A percentile compares a stretch with the other conserved stretches of the same genome.
Conservation (phyloP, 2,888 invertebrate species). For the Zygogramma bicolorata region DNA sequence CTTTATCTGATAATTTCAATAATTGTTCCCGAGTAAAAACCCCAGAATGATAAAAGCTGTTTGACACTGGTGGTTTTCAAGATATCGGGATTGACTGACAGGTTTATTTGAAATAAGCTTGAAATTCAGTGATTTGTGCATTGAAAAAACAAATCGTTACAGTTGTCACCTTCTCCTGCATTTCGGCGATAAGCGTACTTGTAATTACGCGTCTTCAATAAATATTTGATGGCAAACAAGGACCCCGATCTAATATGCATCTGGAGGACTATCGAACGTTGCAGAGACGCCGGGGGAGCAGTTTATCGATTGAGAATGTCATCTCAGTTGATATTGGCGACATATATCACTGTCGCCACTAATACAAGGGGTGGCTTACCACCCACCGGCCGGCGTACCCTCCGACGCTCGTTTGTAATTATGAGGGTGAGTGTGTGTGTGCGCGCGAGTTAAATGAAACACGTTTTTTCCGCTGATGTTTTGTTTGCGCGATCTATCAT, state of each 20-base stretch:
- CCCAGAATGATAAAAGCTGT: too few species aligned
- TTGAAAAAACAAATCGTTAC: neutral
- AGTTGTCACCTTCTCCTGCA: neutral
- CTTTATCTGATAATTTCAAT: too few species aligned
- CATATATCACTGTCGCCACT: constrained; percentile 61
- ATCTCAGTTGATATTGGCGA: constrained; percentile 61
- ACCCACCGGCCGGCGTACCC: constrained; percentile 40
- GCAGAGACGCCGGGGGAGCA: constrained; percentile 31
- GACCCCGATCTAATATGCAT: constrained; percentile 42
- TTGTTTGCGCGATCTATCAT: constrained; percentile 44
- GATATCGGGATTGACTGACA: too few species aligned
- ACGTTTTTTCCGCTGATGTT: constrained; percentile 38
- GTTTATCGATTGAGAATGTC: constrained; percentile 58
- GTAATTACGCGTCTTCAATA: constrained; percentile 36
- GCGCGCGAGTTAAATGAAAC: constrained; percentile 41
- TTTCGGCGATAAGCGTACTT: constrained; percentile 30
- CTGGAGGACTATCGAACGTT: constrained; percentile 34
- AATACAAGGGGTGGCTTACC: constrained; percentile 51
- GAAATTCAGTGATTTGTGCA: too few species aligned
- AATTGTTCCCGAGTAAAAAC: too few species aligned
- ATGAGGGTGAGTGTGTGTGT: constrained; percentile 43
- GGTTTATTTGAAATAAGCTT: too few species aligned
- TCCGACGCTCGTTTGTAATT: constrained; percentile 44
- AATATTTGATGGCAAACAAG: constrained; percentile 36
- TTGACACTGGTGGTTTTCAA: too few species aligned